phyloP scores from a whole-genome alignment of 2,888 invertebrate genomes.

The Idaea aversata region DNA sequence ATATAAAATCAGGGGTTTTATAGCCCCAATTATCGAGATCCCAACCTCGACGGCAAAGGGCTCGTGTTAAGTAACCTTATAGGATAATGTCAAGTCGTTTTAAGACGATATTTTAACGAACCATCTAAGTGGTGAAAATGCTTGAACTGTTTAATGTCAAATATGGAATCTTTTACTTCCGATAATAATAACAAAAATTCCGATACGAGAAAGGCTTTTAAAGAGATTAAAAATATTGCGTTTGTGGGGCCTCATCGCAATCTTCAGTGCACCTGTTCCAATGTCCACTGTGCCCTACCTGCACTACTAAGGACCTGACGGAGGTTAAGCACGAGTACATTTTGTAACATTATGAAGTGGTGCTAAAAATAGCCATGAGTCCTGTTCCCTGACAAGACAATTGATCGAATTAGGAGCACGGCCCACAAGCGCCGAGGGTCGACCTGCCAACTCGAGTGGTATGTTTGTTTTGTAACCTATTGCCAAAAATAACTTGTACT shows the following conservation, averaged over 20 bases:
- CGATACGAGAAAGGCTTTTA: too few relatives aligned
- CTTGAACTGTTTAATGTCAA: neutral
- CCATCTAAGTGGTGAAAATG: neutral
- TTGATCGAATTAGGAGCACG: slow-evolving; percentile 28
- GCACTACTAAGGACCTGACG: too few relatives aligned
- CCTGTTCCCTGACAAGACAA: slow-evolving; percentile 20
- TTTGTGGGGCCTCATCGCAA: too few relatives aligned
- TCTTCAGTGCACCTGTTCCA: too few relatives aligned
- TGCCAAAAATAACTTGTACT: neutral
- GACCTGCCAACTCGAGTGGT: neutral
- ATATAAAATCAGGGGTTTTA: neutral
- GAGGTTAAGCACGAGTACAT: neutral
- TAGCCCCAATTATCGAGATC: neutral
- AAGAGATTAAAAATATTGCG: too few relatives aligned
- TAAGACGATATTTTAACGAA: neutral
- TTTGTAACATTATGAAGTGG: neutral
- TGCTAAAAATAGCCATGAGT: slow-evolving; percentile 22
- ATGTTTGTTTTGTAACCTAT: neutral
- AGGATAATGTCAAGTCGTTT: neutral
- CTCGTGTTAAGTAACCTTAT: neutral
- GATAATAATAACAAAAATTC: too few relatives aligned
- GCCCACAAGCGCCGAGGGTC: slow-evolving; percentile 17
- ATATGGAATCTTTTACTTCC: too few relatives aligned
- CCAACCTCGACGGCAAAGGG: neutral
- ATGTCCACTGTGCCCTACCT: too few relatives aligned